A percentile compares a stretch with the other conserved stretches of the same genome.
phyloP scores from a whole-genome alignment of 2,888 invertebrate genomes.

The Trichacis sp. region DNA sequence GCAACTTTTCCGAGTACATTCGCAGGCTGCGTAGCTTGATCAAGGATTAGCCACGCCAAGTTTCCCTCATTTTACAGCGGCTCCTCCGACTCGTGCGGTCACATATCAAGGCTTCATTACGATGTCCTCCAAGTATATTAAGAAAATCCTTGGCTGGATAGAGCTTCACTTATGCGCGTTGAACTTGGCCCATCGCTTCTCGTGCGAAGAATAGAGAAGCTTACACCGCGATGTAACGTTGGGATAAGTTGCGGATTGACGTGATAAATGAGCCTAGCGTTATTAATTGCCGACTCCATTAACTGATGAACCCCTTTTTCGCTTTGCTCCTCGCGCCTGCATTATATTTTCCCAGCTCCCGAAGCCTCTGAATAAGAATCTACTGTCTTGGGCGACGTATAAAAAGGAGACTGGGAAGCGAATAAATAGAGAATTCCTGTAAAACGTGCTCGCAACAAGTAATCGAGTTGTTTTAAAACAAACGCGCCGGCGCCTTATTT shows the following conservation, averaged over 20 bases:
- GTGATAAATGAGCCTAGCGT: conserved; percentile 59
- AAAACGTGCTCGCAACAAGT: not conserved
- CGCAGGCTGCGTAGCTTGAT: not conserved
- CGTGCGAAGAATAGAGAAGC: conserved; percentile 4
- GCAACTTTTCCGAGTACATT: not conserved
- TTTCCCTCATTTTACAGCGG: not conserved
- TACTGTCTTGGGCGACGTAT: not conserved
- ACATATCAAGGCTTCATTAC: conserved; percentile 1
- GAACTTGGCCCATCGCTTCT: not conserved
- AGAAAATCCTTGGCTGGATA: conserved; percentile 3
- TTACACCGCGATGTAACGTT: conserved; percentile 2
- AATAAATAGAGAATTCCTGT: conserved; percentile 3
- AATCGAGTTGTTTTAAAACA: not conserved
- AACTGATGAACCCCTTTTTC: conserved; percentile 53
- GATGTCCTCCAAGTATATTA: conserved; percentile 5
- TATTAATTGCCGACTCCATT: conserved; percentile 61
- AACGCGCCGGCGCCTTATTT: not conserved
- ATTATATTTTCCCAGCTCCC: conserved; percentile 23
- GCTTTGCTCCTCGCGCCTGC: conserved; percentile 30
- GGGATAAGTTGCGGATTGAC: conserved; percentile 10
- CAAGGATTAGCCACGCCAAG: not conserved
- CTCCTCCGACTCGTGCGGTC: not conserved
- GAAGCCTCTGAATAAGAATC: conserved; percentile 11
- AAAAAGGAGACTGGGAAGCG: not conserved
- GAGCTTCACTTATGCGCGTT: conserved; percentile 3